Evolutionary conservation across 2,888 invertebrate species (phyloP).

Genomic region (Antheraea assamensis): DNA sequence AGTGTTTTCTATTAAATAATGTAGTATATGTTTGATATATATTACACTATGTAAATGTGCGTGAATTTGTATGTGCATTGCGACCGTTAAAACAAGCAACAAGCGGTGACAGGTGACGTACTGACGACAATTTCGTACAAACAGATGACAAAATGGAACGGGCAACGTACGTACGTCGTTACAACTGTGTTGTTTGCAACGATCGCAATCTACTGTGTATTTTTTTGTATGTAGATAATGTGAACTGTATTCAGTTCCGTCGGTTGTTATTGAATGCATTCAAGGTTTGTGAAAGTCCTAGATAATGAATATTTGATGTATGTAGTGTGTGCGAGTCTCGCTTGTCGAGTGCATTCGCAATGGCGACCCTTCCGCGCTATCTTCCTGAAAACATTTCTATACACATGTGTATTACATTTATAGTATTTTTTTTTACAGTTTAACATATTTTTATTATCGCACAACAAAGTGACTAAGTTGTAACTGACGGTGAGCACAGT

Average conservation of each 20-base stretch:
- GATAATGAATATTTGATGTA: no score
- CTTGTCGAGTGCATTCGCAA: not conserved
- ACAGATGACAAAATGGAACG: no score
- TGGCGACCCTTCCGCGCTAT: not conserved
- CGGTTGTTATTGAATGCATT: not conserved
- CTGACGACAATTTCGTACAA: no score
- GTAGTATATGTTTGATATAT: not conserved
- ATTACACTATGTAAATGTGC: no score
- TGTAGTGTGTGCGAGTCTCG: not conserved
- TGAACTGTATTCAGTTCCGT: not conserved
- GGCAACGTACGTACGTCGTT: no score
- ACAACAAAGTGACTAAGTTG: not conserved
- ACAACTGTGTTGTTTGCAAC: no score
- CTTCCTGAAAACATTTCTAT: not conserved
- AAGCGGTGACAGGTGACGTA: no score
- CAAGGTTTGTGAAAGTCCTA: no score
- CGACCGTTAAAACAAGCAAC: no score
- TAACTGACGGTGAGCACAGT: no score
- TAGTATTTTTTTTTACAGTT: slow-evolving; percentile 4
- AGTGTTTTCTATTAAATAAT: not conserved
- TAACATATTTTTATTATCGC: not conserved
- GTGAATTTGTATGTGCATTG: no score
- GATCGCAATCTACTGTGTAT: no score
- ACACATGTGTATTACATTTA: not conserved
- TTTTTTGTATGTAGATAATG: not conserved